phyloP scores from a whole-genome alignment of 2,888 invertebrate genomes.

The Pomacea canaliculata region DNA sequence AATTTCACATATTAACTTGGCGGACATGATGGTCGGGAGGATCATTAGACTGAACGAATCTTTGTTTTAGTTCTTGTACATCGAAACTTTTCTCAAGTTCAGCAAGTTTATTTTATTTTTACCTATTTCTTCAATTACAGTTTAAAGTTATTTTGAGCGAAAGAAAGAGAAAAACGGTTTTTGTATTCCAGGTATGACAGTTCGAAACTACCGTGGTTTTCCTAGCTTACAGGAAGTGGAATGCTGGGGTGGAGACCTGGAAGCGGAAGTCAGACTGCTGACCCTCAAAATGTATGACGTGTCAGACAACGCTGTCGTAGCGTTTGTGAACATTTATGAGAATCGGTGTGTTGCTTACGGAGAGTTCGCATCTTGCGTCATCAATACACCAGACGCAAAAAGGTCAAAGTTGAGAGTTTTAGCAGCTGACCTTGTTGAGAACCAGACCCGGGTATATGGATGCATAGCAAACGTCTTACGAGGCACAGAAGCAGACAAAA shows the following conservation, averaged over 20 bases:
- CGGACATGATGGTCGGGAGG: too few relatives aligned
- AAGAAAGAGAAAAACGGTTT: too few relatives aligned
- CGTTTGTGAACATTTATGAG: constrained; percentile 3
- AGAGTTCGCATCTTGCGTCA: constrained; percentile 13
- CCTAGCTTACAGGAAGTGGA: constrained; percentile 25
- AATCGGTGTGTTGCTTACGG: constrained; percentile 12
- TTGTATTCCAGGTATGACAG: constrained; percentile 8
- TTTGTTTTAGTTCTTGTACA: too few relatives aligned
- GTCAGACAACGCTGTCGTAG: constrained; percentile 4
- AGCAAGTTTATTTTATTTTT: too few relatives aligned
- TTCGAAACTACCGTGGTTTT: constrained; percentile 13
- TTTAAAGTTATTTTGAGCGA: too few relatives aligned
- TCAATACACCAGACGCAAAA: constrained; percentile 9
- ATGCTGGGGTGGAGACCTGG: constrained; percentile 20
- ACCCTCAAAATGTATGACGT: constrained; percentile 10
- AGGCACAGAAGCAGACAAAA: too few relatives aligned
- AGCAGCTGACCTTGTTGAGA: constrained; percentile 10
- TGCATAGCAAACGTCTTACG: not conserved
- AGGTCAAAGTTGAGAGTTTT: constrained; percentile 13
- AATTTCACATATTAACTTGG: too few relatives aligned
- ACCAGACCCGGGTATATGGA: constrained; percentile 10
- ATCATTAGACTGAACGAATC: too few relatives aligned
- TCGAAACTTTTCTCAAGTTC: too few relatives aligned
- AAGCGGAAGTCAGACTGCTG: constrained; percentile 23
- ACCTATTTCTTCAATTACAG: too few relatives aligned